These are phyloP conservation scores for Chiroxiphia lanceolata DNA, from an alignment of 2,797 vertebrate genomes.

Conservation along the genomic window DNA sequence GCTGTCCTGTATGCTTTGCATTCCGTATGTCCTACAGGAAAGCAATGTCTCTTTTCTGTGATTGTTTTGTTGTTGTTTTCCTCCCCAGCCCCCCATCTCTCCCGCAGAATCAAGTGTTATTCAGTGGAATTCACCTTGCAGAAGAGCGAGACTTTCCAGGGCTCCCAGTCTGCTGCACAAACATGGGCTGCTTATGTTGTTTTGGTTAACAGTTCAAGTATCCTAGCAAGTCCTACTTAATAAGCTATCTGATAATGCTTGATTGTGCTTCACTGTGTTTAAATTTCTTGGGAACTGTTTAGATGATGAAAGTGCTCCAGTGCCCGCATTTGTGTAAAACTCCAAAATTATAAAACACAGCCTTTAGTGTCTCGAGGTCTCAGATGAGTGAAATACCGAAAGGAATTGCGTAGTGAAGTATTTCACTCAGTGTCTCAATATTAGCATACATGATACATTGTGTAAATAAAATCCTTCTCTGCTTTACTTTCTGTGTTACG, in stretches of 20 bases:
- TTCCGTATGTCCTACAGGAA: not conserved
- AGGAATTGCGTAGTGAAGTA: not conserved
- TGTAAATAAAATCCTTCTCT: not conserved
- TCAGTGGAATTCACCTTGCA: not conserved
- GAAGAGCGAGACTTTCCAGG: not conserved
- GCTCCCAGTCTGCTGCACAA: not conserved
- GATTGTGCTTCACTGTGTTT: constrained; percentile 57
- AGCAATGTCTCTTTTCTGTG: not conserved
- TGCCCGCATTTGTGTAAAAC: constrained; percentile 30
- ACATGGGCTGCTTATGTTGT: not conserved
- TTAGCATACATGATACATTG: not conserved
- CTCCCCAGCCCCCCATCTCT: not conserved
- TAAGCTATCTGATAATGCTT: constrained; percentile 50
- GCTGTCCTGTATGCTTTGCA: not conserved
- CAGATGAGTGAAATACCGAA: not conserved
- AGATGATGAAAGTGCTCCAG: constrained; percentile 28
- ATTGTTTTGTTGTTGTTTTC: not conserved
- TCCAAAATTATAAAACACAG: constrained; percentile 9
- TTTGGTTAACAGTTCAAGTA: constrained; percentile 38
- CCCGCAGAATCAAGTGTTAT: not conserved
- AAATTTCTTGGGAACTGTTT: constrained; percentile 44
- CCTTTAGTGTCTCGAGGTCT: not conserved
- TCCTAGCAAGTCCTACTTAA: constrained; percentile 44
- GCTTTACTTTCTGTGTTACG: not conserved
- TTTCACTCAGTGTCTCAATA: not conserved